Conservation (phyloP, 1,140 invertebrate species). For the Drosophila tani region DNA sequence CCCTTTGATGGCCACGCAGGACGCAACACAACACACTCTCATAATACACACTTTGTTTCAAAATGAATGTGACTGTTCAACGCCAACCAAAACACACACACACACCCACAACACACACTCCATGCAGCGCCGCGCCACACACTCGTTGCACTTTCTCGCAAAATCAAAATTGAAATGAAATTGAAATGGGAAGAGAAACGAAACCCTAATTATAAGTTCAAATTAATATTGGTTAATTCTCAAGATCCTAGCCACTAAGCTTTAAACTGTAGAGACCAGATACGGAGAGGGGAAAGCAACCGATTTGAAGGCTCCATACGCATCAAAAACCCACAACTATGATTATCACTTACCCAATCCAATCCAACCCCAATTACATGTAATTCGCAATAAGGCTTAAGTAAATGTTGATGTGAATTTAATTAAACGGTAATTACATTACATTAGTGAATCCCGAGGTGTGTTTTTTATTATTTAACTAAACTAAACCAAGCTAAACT, state of each 20-base stretch:
- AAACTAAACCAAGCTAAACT: constrained; percentile 14
- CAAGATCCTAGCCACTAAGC: constrained; percentile 46
- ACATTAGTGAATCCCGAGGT: constrained; percentile 57
- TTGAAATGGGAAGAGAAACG: constrained; percentile 12
- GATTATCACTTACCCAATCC: constrained; percentile 31
- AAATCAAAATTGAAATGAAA: constrained; percentile 27
- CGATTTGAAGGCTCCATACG: constrained; percentile 22
- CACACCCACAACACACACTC: neutral
- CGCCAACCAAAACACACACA: constrained; percentile 16
- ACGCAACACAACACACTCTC: neutral
- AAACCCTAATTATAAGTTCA: constrained; percentile 26
- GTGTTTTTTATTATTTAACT: constrained; percentile 9
- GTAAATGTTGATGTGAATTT: constrained; percentile 80
- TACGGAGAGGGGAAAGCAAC: neutral
- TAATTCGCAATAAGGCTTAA: constrained; percentile 70
- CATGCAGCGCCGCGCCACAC: too few relatives aligned
- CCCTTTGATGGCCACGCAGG: constrained; percentile 4
- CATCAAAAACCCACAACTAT: constrained; percentile 26
- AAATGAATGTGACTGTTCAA: constrained; percentile 29
- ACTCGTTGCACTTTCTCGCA: constrained; percentile 8
- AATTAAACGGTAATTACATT: constrained; percentile 76
- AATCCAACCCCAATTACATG: constrained; percentile 38
- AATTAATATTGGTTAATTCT: constrained; percentile 26
- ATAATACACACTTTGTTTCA: neutral
- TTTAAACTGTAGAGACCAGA: constrained; percentile 45